A percentile compares a stretch with the other conserved stretches of the same genome.
These are phyloP conservation scores for Tetanocera ferruginea DNA, from an alignment of 2,888 invertebrate species.

Conservation along the genomic window DNA sequence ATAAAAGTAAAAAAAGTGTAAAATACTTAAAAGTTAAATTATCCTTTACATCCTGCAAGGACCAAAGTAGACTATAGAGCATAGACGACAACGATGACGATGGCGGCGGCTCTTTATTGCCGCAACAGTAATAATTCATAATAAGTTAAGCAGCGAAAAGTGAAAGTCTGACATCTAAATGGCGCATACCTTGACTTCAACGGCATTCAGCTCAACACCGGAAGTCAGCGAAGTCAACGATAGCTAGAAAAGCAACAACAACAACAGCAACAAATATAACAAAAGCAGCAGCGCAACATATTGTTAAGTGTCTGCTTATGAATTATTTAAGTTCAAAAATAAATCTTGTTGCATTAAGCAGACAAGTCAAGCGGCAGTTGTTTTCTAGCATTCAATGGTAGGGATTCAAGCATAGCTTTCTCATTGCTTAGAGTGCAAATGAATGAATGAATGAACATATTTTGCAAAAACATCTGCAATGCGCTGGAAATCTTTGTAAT, in stretches of 20 bases:
- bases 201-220: not conserved
- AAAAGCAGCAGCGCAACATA: slow-evolving; percentile 30
- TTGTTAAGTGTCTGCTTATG: slow-evolving; percentile 34
- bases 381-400: not conserved
- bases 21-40: slow-evolving; percentile 43
- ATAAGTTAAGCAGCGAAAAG: slow-evolving; percentile 56
- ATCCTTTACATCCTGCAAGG: slow-evolving; percentile 41
- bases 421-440: not conserved
- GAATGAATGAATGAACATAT: not conserved
- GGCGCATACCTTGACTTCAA: slow-evolving; percentile 29
- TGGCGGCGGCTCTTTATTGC: not conserved
- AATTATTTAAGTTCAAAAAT: slow-evolving; percentile 34
- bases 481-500: not conserved
- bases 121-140: slow-evolving; percentile 51
- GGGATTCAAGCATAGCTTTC: not conserved
- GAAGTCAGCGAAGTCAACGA: not conserved
- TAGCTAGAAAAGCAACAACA: slow-evolving; percentile 1
- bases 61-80: not conserved
- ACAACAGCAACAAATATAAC: slow-evolving; percentile 23
- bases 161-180: slow-evolving; percentile 57
- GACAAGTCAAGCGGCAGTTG: not conserved
- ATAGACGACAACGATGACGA: not conserved
- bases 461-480: not conserved
- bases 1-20: slow-evolving; percentile 10
- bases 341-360: slow-evolving; percentile 29